These are phyloP conservation scores for Hyphantria cunea DNA, from an alignment of 1,140 invertebrate genomes.

Conservation along the genomic window DNA sequence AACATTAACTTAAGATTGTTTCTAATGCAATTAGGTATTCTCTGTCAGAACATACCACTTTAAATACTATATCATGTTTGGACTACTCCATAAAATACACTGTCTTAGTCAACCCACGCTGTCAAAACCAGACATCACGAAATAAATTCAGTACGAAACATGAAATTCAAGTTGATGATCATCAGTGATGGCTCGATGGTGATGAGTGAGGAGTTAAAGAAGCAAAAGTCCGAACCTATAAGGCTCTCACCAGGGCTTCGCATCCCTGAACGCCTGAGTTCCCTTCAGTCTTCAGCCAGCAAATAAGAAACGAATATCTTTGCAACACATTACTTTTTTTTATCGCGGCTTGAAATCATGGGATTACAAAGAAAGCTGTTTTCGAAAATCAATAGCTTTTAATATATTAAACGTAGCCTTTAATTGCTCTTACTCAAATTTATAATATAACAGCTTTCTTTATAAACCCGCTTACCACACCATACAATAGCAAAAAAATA, in stretches of 20 bases:
- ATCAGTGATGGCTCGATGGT: conserved; percentile 32
- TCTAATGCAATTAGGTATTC: too few species aligned
- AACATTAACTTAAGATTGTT: too few species aligned
- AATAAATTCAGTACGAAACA: conserved; percentile 16
- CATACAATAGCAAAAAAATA: conserved; percentile 22
- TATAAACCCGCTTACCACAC: conserved; percentile 18
- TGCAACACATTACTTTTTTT: conserved; percentile 78
- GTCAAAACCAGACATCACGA: conserved; percentile 15
- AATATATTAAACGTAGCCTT: too few species aligned
- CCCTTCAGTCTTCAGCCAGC: conserved; percentile 81
- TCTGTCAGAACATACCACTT: too few species aligned
- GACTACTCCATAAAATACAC: not conserved
- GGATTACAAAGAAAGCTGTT: conserved; percentile 35
- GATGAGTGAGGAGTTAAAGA: conserved; percentile 60
- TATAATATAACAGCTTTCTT: conserved; percentile 5
- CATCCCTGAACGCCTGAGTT: conserved; percentile 81
- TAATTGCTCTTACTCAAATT: not conserved
- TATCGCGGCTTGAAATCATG: conserved; percentile 45
- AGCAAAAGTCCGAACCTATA: conserved; percentile 80
- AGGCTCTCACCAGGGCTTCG: conserved; percentile 82
- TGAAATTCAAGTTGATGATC: conserved; percentile 19
- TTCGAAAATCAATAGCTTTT: conserved; percentile 4
- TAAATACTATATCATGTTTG: too few species aligned
- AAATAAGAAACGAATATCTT: conserved; percentile 80
- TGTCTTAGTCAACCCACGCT: conserved; percentile 24